Conservation (phyloP, 1,140 invertebrate genomes). For the Lepidostoma basale region DNA sequence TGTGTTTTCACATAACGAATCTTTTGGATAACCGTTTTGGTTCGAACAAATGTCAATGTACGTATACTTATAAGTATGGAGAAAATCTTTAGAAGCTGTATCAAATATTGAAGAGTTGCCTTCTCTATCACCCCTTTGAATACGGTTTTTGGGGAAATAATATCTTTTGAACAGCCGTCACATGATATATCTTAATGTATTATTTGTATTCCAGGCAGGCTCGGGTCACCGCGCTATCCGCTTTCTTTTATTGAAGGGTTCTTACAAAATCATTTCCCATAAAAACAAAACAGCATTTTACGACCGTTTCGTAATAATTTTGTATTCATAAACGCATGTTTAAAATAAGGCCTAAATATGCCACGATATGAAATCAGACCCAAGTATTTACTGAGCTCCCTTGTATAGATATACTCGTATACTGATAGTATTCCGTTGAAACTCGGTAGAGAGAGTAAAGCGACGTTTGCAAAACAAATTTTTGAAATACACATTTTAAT, state of each 20-base stretch:
- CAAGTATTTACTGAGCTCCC: no score
- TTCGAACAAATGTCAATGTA: no score
- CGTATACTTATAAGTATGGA: no score
- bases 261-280: constrained; percentile 47
- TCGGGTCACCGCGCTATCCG: constrained; percentile 37
- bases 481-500: no score
- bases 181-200: constrained; percentile 43
- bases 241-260: constrained; percentile 46
- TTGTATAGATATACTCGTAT: no score
- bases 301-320: constrained; percentile 8
- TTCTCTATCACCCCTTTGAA: background rate
- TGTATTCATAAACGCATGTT: constrained; percentile 26
- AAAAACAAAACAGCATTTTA: constrained; percentile 37
- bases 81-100: background rate
- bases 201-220: constrained; percentile 42
- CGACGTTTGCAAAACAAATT: no score
- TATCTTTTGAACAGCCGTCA: constrained; percentile 25
- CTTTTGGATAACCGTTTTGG: background rate
- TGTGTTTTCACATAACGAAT: no score
- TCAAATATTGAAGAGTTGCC: constrained; percentile 9
- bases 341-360: no score
- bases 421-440: no score
- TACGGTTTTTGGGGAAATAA: background rate
- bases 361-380: no score
- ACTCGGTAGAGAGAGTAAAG: no score